Percentiles rank a stretch among this genome's conserved stretches.
Evolutionary conservation across 1,140 invertebrate genomes (phyloP).

Genomic region (Drosophila sproati): DNA sequence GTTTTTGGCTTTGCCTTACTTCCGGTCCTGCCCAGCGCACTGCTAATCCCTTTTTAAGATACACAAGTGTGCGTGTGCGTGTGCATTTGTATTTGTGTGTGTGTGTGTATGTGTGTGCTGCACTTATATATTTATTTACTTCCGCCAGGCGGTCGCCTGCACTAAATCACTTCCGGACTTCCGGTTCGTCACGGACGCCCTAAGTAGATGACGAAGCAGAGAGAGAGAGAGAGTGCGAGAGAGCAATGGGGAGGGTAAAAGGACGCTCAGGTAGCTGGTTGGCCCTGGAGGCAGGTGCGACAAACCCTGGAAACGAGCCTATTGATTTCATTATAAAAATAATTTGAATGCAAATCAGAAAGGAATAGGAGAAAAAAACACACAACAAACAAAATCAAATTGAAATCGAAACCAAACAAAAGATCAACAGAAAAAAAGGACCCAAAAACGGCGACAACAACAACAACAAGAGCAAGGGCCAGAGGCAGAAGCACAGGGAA

Average conservation of each 20-base stretch:
- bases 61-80: slow-evolving; percentile 12
- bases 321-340: slow-evolving; percentile 67
- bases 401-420: slow-evolving; percentile 81
- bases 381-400: slow-evolving; percentile 49
- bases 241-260: slow-evolving; percentile 16
- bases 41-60: slow-evolving; percentile 63
- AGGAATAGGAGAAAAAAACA: slow-evolving; percentile 29
- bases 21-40: slow-evolving; percentile 44
- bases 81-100: neutral
- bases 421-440: slow-evolving; percentile 49
- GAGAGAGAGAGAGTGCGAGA: neutral
- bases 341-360: slow-evolving; percentile 79
- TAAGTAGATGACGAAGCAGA: slow-evolving; percentile 27
- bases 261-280: slow-evolving; percentile 53
- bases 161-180: slow-evolving; percentile 83
- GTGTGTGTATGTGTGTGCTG: slow-evolving; percentile 33
- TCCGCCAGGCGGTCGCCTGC: slow-evolving; percentile 64
- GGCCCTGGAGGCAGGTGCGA: slow-evolving; percentile 60
- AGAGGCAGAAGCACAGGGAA: slow-evolving; percentile 1
- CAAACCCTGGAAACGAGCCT: slow-evolving; percentile 39
- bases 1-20: slow-evolving; percentile 59
- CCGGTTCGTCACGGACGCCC: slow-evolving; percentile 58
- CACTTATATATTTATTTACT: slow-evolving; percentile 68
- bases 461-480: slow-evolving; percentile 2
- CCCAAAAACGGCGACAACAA: slow-evolving; percentile 33